phyloP scores from a whole-genome alignment of 2,797 vertebrate species.

The Pygocentrus nattereri region DNA sequence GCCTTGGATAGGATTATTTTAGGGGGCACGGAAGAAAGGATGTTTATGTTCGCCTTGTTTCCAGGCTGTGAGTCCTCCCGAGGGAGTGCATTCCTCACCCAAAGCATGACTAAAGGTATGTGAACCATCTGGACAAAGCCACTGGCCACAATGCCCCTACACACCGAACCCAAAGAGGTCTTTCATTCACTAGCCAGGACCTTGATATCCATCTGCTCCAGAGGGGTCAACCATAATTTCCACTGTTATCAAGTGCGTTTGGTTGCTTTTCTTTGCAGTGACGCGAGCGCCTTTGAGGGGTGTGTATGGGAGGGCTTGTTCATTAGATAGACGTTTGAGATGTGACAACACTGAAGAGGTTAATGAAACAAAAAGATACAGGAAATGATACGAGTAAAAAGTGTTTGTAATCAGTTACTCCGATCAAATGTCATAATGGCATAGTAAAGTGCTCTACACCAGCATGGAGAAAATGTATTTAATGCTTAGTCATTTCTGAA shows the following conservation, averaged over 20 bases:
- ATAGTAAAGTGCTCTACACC: too few relatives aligned
- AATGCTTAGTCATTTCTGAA: too few relatives aligned
- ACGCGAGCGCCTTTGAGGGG: not conserved
- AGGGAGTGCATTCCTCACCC: constrained; percentile 86
- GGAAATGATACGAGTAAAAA: not conserved
- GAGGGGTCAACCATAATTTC: constrained; percentile 60
- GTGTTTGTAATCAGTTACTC: not conserved
- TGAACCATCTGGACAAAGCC: constrained; percentile 86
- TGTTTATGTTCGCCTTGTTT: constrained; percentile 88
- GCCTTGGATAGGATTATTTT: constrained; percentile 67
- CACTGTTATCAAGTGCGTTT: constrained; percentile 50
- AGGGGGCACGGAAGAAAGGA: constrained; percentile 67
- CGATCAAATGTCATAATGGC: not conserved
- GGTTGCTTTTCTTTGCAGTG: constrained; percentile 42
- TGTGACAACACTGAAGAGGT: not conserved
- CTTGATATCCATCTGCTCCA: constrained; percentile 73
- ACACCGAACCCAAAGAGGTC: constrained; percentile 65
- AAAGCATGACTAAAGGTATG: constrained; percentile 84
- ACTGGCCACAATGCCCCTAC: constrained; percentile 79
- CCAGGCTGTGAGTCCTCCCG: constrained; percentile 80
- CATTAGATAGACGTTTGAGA: not conserved
- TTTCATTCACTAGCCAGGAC: constrained; percentile 64
- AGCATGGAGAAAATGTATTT: not conserved
- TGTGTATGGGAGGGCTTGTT: not conserved
- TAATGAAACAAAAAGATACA: constrained; percentile 2